phyloP scores from a whole-genome alignment of 2,888 invertebrate species.

The Eupithecia centaureata region DNA sequence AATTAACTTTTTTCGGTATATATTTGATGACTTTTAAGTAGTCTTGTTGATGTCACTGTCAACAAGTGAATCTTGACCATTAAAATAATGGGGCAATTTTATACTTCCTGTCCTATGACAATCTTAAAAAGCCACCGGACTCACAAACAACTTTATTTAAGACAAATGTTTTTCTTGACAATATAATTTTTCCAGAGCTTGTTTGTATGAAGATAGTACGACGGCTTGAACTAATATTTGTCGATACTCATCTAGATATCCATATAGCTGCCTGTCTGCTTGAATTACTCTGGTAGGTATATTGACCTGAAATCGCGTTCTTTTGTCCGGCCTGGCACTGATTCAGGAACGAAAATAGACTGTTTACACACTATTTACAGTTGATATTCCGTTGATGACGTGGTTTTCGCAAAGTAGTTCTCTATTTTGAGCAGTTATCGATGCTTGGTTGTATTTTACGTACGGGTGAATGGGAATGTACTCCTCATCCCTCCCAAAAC shows the following conservation, averaged over 20 bases:
- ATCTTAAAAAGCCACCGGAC: not conserved
- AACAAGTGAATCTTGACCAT: not conserved
- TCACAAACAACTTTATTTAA: not conserved
- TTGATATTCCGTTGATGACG: slow-evolving; percentile 18
- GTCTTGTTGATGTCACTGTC: not conserved
- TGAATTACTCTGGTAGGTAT: slow-evolving; percentile 26
- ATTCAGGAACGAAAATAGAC: slow-evolving; percentile 50
- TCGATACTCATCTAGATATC: not conserved
- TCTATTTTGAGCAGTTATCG: not conserved
- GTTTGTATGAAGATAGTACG: slow-evolving; percentile 30
- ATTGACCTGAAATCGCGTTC: slow-evolving; percentile 45
- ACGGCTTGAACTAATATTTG: slow-evolving; percentile 31
- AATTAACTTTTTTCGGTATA: not conserved
- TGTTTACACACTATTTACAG: slow-evolving; percentile 46
- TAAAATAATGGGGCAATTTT: slow-evolving; percentile 1
- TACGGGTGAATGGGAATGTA: not conserved
- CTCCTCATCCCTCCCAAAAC: too few relatives aligned
- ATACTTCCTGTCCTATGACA: slow-evolving; percentile 1
- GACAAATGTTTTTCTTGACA: slow-evolving; percentile 2
- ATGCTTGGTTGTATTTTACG: not conserved
- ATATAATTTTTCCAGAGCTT: not conserved
- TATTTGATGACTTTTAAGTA: not conserved
- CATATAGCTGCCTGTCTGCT: not conserved
- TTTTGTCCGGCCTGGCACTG: slow-evolving; percentile 44
- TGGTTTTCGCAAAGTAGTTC: not conserved